Evolutionary conservation across 1,140 invertebrate genomes (phyloP).

Genomic region (Geopemphigus sp.): DNA sequence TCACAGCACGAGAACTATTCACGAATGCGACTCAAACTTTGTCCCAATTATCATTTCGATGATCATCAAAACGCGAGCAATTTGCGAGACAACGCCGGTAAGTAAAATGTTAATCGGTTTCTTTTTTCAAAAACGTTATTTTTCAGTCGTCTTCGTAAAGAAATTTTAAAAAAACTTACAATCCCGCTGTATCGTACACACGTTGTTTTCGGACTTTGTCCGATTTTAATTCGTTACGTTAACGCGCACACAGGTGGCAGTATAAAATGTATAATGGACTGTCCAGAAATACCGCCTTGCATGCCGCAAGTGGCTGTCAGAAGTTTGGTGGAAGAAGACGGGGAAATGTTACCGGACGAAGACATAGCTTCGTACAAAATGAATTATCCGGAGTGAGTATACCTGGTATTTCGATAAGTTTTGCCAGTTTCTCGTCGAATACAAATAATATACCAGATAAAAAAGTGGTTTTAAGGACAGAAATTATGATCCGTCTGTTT

Average conservation of each 20-base stretch:
- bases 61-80: conserved; percentile 64
- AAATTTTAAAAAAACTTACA: too few species aligned
- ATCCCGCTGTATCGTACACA: too few species aligned
- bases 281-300: conserved; percentile 37
- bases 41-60: conserved; percentile 61
- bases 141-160: too few species aligned
- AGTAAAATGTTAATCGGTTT: neutral
- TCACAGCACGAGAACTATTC: conserved; percentile 66
- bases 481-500: too few species aligned
- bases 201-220: too few species aligned
- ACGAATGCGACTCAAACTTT: conserved; percentile 65
- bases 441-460: too few species aligned
- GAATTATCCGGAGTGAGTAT: conserved; percentile 36
- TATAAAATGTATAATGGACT: conserved; percentile 49
- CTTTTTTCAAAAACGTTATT: neutral
- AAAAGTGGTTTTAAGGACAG: too few species aligned
- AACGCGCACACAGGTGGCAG: conserved; percentile 27
- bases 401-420: neutral
- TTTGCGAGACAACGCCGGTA: conserved; percentile 64
- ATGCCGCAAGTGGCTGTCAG: conserved; percentile 37
- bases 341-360: conserved; percentile 44
- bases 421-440: too few species aligned
- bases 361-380: conserved; percentile 43
- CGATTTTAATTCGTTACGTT: too few species aligned
- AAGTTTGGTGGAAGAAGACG: conserved; percentile 41